Evolutionary conservation across 2,797 vertebrate genomes (phyloP), one percentile per base, ranked within the genome.

Genomic region (Betta splendens): DNA sequence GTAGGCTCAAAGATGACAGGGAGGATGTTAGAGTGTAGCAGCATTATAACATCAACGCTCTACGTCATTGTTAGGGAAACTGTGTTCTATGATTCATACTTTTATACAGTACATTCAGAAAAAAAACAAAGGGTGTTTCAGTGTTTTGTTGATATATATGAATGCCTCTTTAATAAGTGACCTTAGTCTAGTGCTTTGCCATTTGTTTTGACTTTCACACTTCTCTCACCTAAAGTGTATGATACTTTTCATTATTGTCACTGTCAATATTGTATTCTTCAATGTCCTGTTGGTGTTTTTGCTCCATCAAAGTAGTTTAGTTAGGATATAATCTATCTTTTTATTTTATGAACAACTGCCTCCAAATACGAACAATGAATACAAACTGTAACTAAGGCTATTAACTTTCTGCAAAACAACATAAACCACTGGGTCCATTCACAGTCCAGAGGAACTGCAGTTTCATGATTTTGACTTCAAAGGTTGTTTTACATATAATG

Each of bases 401-500:
- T n/a, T n/a, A n/a, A n/a, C n/a, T n/a, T n/a, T n/a, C 10, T 7
- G 7, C 46, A 26, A 21, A 28, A 50, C 0, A 17, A 10, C 13
- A 35, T 3, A 18, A 5, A 21, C 6, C 16, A 36, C 7, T n/a
- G n/a, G n/a, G n/a, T n/a, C 26, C 20, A 20, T 25, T 68, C 35
- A 56, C 38, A 66, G 45, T 54, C 26, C 3, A 10, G 5, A 50
- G 31, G 22, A 58, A 31, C 46, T 67, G 39, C 23, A 35, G 3
- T 3, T 69, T 42, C 61, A 44, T 59, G 10, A 53, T 71, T 46
- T 52, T 23, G 26, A 32, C 52, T 49, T 55, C 68, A 32, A 12
- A 48, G 29, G 46, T 17, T 25, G 13, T 23, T 61, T 16, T 44
- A 49, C 48, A 39, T 15, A 20, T 52, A 22, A 72, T 46, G 10